Base-by-base conservation (phyloP, 2,797 vertebrate genomes). In the Hydrophis major region DNA sequence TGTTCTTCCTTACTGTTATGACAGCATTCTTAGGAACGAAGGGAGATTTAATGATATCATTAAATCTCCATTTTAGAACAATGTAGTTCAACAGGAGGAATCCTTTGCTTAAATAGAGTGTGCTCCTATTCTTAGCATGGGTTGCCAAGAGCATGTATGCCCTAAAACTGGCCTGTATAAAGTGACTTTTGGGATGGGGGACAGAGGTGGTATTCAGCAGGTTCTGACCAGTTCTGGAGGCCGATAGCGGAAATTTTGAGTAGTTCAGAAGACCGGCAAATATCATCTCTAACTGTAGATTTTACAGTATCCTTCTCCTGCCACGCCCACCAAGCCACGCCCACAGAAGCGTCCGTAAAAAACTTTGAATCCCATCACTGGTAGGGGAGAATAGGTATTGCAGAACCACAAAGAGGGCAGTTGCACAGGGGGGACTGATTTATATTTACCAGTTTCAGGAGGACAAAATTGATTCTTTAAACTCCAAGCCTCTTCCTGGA, bases 71-170 rank as follows among this genome's bases (percentile, higher is more conserved):
- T 97, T 96, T 96, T 92, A 95, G 97, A 96, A 97, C 96, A 96
- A 96, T 97, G 96, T 95, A 94, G 93, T 95, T 96, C 96, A 93
- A 95, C 95, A 97, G 96, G 97, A 97, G 95, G 94, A 95, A 96
- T 90, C 60, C 93, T 96, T 95, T 96, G 92, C 95, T 96, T 95
- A 95, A 22, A 93, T 86, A 90, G 8, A 13, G 8, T 27, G 63
- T 59, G 93, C 91, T 95, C 47, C 53, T 42, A 32, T 60, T 92
- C 90, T 88, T 95, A 92, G 94, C 94, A 94, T 95, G 83, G 83
- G 18, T 69, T 94, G 92, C 60, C 74, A 25, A 88, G 93, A 95
- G 86, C 2, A 95, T 95, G 14, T 89, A 59, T 92, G 91, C 95
- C 91, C 93, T 93, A 63, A 96, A 95, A 96, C 96, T 96, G 94